Conservation (phyloP, 2,113 vertebrate species). For the Sorex fumeus region DNA sequence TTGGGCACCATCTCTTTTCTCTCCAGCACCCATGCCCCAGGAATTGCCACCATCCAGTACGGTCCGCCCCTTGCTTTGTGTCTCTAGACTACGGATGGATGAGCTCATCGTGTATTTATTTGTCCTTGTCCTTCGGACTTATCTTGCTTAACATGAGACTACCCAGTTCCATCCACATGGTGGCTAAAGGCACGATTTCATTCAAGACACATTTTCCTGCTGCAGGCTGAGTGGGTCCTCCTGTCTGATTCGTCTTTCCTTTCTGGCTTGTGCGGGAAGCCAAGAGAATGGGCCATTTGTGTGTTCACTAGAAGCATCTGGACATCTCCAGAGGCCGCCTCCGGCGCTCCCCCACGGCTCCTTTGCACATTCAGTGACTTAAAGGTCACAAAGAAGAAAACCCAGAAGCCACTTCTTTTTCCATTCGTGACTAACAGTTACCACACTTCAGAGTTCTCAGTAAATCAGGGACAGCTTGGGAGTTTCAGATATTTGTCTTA, state of each 20-base stretch:
- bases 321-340: constrained; percentile 67
- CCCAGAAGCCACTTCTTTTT: constrained; percentile 66
- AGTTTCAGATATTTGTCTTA: constrained; percentile 30
- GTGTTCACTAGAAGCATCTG: constrained; percentile 68
- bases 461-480: constrained; percentile 33
- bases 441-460: neutral
- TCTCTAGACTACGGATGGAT: too few relatives aligned
- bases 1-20: too few relatives aligned
- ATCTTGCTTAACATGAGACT: too few relatives aligned
- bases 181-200: too few relatives aligned
- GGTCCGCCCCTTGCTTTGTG: too few relatives aligned
- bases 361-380: constrained; percentile 69
- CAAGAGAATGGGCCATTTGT: constrained; percentile 72
- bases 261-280: constrained; percentile 64
- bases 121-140: too few relatives aligned
- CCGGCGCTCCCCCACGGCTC: constrained; percentile 54
- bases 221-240: neutral
- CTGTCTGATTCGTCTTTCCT: constrained; percentile 50
- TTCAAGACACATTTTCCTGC: too few relatives aligned
- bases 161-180: too few relatives aligned
- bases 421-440: constrained; percentile 39
- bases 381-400: constrained; percentile 71
- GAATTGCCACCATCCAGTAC: too few relatives aligned
- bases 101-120: too few relatives aligned
- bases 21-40: too few relatives aligned